Base-by-base conservation (phyloP, 2,888 invertebrate species). In the Tenthredo distinguenda region DNA sequence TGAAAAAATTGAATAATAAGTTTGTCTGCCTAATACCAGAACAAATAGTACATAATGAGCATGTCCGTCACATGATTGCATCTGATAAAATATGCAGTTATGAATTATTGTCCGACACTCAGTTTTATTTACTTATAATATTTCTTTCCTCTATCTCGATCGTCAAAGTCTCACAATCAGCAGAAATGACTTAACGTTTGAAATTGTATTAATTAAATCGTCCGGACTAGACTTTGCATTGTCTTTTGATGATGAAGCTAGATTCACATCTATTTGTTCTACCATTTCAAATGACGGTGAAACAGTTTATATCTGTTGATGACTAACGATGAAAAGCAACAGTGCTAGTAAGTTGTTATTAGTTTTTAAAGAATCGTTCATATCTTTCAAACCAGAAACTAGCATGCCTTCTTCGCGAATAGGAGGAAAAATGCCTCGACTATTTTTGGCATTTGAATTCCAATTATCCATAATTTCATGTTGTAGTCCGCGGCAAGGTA, bases 11-110 rank as follows among this genome's bases (percentile, higher is more conserved):
- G 34, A 68, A 68, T 15, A 62, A 68, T 68, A 68, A 68, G 34
- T 68, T 68, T 34, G 34, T 26, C 68, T 34, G 68, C 6, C 34
- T 34, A 68, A 68, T 68, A 68, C 34, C 68, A 34, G 34, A 34
- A 18, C 68, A 68, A 68, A 34, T 34, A 34, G 18, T 68, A 68
- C 68, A 68, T 6, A 68, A 68, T 34, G 12, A 68, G 12, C 34
- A 68, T 26, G 34, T 6, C 68, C 34, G 34, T 68, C 68, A 68
- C 68, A 34, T 68, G 68, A 26, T 26, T 26, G 26, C 34, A 34
- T 10, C 68, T 68, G 68, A 68, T 68, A 68, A 26, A 62, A 62
- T 62, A 62, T 62, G 62, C 62, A 26, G 26, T 62, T 26, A 62
- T 62, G 26, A 62, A 26, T 62, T 62, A 62, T 62, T 62, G 10